A percentile compares a stretch with the other conserved stretches of the same genome.
phyloP scores from a whole-genome alignment of 1,140 invertebrate species.

The Eriocheir sinensis region DNA sequence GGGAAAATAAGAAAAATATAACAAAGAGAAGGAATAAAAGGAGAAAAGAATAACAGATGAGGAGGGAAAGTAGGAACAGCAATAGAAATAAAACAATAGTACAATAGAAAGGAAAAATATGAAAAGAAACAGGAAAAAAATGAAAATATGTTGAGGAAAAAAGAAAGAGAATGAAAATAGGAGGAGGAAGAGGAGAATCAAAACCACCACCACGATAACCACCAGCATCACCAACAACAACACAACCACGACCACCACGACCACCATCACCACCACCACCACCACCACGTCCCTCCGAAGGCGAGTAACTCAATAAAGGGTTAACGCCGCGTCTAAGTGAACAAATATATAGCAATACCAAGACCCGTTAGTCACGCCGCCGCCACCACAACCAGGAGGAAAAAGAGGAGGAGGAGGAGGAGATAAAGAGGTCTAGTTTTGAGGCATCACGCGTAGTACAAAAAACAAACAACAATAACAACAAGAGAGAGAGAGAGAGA shows the following conservation, averaged over 20 bases:
- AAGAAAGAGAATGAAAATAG: background rate
- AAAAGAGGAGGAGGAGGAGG: background rate
- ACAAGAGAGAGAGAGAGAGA: background rate
- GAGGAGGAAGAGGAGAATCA: too few relatives aligned
- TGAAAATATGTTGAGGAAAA: background rate
- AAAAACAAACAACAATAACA: background rate
- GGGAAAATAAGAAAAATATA: background rate
- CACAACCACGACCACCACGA: background rate
- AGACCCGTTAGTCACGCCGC: background rate
- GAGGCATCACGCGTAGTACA: background rate
- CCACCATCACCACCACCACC: background rate
- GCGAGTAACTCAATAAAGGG: conserved; percentile 10
- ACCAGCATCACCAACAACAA: background rate
- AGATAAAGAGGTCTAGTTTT: background rate
- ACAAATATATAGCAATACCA: conserved; percentile 12
- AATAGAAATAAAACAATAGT: background rate
- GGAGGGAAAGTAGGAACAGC: background rate
- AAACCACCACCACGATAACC: background rate
- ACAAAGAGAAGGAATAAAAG: background rate
- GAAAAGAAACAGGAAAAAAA: background rate
- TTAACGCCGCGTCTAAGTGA: background rate
- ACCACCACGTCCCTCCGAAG: background rate
- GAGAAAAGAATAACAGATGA: background rate
- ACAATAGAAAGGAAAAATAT: background rate
- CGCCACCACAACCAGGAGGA: background rate